Base-by-base conservation (phyloP, 2,797 vertebrate species). In the Galago senegalensis region DNA sequence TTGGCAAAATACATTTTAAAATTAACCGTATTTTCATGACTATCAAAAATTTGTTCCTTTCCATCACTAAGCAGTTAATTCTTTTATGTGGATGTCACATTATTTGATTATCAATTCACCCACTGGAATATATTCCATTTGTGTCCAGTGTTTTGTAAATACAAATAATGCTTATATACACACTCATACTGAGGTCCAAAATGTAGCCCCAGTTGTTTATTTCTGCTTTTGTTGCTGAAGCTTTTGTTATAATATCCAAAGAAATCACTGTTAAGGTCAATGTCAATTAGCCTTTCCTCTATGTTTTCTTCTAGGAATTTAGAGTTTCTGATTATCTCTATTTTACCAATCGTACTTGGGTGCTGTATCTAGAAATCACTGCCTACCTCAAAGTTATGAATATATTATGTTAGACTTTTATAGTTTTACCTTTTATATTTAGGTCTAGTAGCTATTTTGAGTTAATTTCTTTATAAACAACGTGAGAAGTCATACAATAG, bases 1-100 rank as follows among this genome's bases (percentile, higher is more conserved):
- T 73, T 84, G 81, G 12, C 84, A 92, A 81, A 73, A 89, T 67
- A 60, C 8, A 89, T 43, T 58, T 92, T 5, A 92, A 13, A 82
- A 70, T 2, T 87, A 43, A 37, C 53, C 18, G 31, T 40, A 13
- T 27, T 82, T 95, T 16, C 70, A 16, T 21, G 17, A 37, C 1
- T 81, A 76, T 63, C 17, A 67, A 37, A 25, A 67, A 58, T 25
- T 12, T 20, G 10, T 86, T 63, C 40, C 5, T 86, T 81, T 86
- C 20, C 61, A 46, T 46, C 27, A 77, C 9, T 61, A 73, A 53
- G 21, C 73, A 73, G 21, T 69, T 14, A 53, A 67, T n/a, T 84
- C 7, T 14, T 84, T 8, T 69, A n/a, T 91, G 20, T 37, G 21
- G 12, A 61, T 40, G 18, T 61, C 37, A 37, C 14, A 77, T 21